Evolutionary conservation across 2,113 vertebrate genomes (phyloP).

Genomic region (Micronisus gabar): DNA sequence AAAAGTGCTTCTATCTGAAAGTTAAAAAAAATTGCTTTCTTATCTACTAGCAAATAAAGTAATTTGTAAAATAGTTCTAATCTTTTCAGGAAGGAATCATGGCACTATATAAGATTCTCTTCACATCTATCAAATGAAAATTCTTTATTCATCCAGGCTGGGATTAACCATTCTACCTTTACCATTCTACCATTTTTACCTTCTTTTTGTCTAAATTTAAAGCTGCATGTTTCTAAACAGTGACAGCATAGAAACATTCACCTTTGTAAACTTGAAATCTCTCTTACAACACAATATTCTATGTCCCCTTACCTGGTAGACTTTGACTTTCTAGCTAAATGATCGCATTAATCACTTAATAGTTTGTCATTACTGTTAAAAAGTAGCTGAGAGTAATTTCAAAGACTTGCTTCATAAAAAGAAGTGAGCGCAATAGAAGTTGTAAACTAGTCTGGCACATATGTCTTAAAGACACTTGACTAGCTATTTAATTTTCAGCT

Average conservation of each 20-base stretch:
- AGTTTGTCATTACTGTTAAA: neutral
- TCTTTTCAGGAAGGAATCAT: neutral
- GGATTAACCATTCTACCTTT: neutral
- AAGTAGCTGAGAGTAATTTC: conserved; percentile 9
- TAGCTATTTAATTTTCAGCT: neutral
- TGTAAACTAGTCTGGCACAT: neutral
- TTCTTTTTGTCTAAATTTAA: neutral
- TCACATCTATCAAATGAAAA: neutral
- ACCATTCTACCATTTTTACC: neutral
- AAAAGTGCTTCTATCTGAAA: neutral
- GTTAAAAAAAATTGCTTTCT: too few species aligned
- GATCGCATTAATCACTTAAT: neutral
- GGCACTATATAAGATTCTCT: neutral
- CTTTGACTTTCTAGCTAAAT: conserved; percentile 7
- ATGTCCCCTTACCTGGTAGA: neutral
- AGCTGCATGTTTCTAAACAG: neutral
- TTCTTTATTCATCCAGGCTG: neutral
- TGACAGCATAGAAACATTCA: neutral
- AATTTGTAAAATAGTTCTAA: neutral
- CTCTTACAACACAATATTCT: neutral
- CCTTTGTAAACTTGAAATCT: neutral
- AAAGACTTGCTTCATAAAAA: neutral
- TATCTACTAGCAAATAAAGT: neutral
- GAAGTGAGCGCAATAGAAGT: neutral
- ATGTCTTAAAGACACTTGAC: neutral